Base-by-base conservation (phyloP, 2,113 vertebrate species). In the Pavo muticus region DNA sequence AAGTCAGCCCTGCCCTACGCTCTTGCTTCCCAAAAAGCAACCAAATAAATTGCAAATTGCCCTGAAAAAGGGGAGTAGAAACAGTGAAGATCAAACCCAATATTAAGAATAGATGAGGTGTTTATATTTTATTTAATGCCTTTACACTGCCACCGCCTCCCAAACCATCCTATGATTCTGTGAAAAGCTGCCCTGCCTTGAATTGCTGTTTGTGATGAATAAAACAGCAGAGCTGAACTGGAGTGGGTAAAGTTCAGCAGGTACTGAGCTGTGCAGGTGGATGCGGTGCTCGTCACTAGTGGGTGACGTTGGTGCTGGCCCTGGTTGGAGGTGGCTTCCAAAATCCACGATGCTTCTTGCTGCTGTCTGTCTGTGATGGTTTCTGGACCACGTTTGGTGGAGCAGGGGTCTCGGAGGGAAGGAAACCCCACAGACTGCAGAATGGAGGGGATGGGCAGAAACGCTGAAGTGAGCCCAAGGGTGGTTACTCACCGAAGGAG, bases 41-140 rank as follows among this genome's bases (percentile, higher is more conserved):
- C 71, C 54, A 79, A 71, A 84, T 59, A 93, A 89, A 74, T 63
- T 73, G 88, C 71, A 89, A 76, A 94, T 79, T 1, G 16, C 60
- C 79, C 86, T 64, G 84, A 57, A 91, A 86, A 86, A 15, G 29
- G 48, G 47, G 64, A 80, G 57, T 65, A 65, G 90, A 91, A 88
- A 47, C 85, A 69, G 63, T 3, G 19, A 30, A 84, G 82, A 92
- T 93, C 88, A 91, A 96, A 86, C 71, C 57, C 12, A 44, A 6
- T 48, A 69, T 92, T 63, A 90, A 93, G 80, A 72, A 89, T 81
- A 56, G 74, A 95, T 93, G 92, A 95, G 87, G 57, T 67, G 61
- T 85, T 91, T 88, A 88, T 96, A 60, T 95, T 95, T 97, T 96
- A 95, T 96, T 96, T 86, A 93, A 90, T 54, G 85, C 7, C 52